Evolutionary conservation across 1,140 invertebrate species (phyloP), one percentile per base, ranked within the genome.

Genomic region (Aphaenogaster ashmeadi): DNA sequence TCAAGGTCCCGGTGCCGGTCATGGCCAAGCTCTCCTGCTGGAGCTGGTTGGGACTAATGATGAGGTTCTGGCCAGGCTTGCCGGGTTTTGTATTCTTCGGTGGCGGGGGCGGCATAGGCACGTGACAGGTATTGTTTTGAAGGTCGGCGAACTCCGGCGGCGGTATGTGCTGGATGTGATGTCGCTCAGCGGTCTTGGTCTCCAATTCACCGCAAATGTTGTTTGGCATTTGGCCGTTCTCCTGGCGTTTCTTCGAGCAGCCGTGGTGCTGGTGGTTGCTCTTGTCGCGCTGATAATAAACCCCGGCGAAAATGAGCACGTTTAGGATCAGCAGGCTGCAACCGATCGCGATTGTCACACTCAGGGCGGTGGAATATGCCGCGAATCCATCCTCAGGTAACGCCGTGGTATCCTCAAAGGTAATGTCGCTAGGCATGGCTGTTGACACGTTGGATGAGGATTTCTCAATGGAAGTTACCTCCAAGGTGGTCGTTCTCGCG

Each of bases 311-410:
- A 90, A 99, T 98, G 13, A 99, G 96, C 0, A 99, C 97, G 93
- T 99, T 99, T 8, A 99, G 95, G 87, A 99, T 98, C 18, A 99
- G 96, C 36, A 99, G 94, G 4, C 98, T 98, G 91, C 98, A 98
- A 3, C 99, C 99, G 79, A 99, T 98, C n/a, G 98, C 98, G 89
- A 99, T 98, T 2, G 98, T 99, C 0, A 99, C 98, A 93, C 98
- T 98, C 8, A 99, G 94, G 0, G 98, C 98, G 0, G 98, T 98
- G 0, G 98, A 98, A 92, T 98, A 98, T 1, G 98, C 97, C 0
- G 98, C 97, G 89, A 98, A 98, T 1, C 98, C 98, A 77, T 98
- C 98, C 94, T 97, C 98, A 1, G 97, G 97, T n/a, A 96, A 96
- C 1, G 96, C 95, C 33, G 96, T 95, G 11, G 94, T 91, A 44